These are phyloP conservation scores for Conus ventricosus DNA, from an alignment of 1,140 invertebrate genomes.

Conservation along the genomic window DNA sequence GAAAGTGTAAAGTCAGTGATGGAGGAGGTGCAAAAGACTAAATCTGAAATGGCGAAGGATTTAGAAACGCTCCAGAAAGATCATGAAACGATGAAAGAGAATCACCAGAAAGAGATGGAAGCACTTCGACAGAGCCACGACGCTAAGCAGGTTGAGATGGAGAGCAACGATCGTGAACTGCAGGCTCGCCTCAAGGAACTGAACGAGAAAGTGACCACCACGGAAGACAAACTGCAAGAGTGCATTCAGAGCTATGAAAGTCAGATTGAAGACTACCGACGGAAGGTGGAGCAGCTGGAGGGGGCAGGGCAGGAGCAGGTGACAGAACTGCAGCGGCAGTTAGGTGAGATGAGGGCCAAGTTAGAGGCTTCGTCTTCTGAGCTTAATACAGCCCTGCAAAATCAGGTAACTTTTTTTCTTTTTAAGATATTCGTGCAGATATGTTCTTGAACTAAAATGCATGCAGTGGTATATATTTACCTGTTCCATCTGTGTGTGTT, in stretches of 20 bases:
- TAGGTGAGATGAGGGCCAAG: constrained; percentile 54
- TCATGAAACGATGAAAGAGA: not conserved
- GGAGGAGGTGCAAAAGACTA: not conserved
- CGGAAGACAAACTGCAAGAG: constrained; percentile 65
- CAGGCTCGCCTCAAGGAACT: constrained; percentile 62
- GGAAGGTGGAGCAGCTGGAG: constrained; percentile 61
- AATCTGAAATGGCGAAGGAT: not conserved
- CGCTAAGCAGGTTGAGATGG: constrained; percentile 36
- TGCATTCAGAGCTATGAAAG: constrained; percentile 68
- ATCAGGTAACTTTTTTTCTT: not conserved
- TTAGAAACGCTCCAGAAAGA: not conserved
- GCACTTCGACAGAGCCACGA: constrained; percentile 25
- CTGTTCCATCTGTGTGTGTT: too few relatives aligned
- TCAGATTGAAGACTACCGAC: constrained; percentile 68
- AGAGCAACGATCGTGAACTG: constrained; percentile 63
- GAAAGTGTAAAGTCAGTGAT: constrained; percentile 41
- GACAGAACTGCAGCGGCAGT: constrained; percentile 59
- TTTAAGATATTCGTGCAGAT: too few relatives aligned
- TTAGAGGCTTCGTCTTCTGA: constrained; percentile 52
- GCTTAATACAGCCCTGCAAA: constrained; percentile 51
- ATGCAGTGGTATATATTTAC: too few relatives aligned
- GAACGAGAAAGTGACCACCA: constrained; percentile 62
- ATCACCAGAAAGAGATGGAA: not conserved
- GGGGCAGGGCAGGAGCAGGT: constrained; percentile 58
- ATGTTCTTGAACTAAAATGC: too few relatives aligned